Evolutionary conservation across 2,888 invertebrate species (phyloP), one percentile per base, ranked within the genome.

Genomic region (Rhamnusium bicolor): DNA sequence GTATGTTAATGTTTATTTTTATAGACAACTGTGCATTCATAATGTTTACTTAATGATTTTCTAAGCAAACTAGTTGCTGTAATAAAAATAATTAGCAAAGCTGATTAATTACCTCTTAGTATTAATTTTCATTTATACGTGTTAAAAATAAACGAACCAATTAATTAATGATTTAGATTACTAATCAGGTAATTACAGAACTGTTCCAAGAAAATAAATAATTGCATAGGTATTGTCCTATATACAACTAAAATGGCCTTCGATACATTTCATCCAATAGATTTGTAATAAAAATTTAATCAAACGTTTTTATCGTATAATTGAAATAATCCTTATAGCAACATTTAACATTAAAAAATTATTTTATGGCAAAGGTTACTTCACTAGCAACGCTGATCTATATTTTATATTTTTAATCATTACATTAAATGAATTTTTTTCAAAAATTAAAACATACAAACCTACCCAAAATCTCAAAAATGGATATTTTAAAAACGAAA

Each of bases 121-220:
- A 54, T 54, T n/a, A 27, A 54, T 24, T 27, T 54, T 54, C n/a
- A 54, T 54, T 54, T 54, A 2, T 54, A 24, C 54, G 24, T 24
- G 54, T 54, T 54, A 24, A 54, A 54, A 54, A 58, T 18, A 58
- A 58, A 58, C 18, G n/a, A 40, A 40, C 58, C 1, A 14, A 29
- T 58, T 58, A 58, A 32, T 58, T 58, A 58, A 58, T 29, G 29
- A 16, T 32, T 32, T 58, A 58, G 58, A 58, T 58, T 32, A 2
- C 18, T 32, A 29, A n/a, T 58, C 58, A 16, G 14, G 58, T 14
- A 14, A 58, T 58, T 58, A 58, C 14, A 29, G 27, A 58, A 58
- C 29, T 16, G 32, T 58, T 58, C 14, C 32, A 32, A 58, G 58
- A 14, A 54, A 32, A 32, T 18, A 58, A 58, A 58, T 58, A 56